These are phyloP conservation scores for Allolobophora icterica DNA, from an alignment of 2,888 invertebrate species.

Conservation along the genomic window DNA sequence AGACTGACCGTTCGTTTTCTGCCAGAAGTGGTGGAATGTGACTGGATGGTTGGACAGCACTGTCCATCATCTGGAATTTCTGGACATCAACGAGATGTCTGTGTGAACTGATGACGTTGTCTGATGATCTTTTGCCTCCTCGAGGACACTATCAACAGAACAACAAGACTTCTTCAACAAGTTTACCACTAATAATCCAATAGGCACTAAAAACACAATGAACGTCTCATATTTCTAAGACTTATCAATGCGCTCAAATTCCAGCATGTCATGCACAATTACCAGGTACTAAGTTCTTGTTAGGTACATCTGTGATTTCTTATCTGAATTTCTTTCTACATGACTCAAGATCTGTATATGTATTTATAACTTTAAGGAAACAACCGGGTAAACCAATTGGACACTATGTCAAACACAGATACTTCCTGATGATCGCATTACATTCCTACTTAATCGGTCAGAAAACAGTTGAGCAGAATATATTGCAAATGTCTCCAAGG, in stretches of 20 bases:
- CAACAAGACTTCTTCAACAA: not conserved
- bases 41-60: conserved; percentile 79
- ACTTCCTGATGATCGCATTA: not conserved
- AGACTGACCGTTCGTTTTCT: conserved; percentile 70
- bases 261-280: not conserved
- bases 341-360: not conserved
- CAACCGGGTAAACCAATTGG: not conserved
- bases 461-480: not conserved
- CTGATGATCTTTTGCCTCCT: not conserved
- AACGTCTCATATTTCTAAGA: not conserved
- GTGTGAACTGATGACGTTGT: conserved; percentile 27
- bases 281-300: not conserved
- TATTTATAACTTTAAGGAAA: not conserved
- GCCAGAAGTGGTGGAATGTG: conserved; percentile 76
- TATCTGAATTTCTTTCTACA: not conserved
- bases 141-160: not conserved
- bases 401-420: not conserved
- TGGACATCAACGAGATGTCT: conserved; percentile 62
- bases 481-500: not conserved
- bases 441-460: not conserved
- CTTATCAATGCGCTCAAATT: not conserved
- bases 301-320: not conserved
- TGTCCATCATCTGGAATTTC: conserved; percentile 85
- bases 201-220: not conserved
- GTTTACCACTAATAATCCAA: not conserved